A percentile compares a stretch with the other conserved stretches of the same genome.
phyloP scores from a whole-genome alignment of 2,113 vertebrate species.

The Chloropsis cyanopogon region DNA sequence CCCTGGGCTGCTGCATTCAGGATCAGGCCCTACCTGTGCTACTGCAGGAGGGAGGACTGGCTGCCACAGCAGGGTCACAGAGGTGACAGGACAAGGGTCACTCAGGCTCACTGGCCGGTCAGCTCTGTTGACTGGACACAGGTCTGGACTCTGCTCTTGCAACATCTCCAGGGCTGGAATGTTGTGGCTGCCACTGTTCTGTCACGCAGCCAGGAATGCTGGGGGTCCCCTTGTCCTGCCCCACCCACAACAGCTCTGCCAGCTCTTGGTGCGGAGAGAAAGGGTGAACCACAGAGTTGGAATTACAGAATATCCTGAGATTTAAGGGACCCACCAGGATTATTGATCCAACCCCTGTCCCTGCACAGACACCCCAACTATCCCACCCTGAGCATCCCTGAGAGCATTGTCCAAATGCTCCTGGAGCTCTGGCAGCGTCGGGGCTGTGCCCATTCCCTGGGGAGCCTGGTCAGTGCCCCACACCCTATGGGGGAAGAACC shows the following conservation, averaged over 20 bases:
- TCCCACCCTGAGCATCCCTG: background rate
- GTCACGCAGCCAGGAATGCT: background rate
- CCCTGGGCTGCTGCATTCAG: background rate
- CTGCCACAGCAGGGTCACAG: background rate
- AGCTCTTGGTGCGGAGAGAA: background rate
- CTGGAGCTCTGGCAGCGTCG: background rate
- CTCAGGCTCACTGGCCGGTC: too few species aligned
- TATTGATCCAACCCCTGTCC: background rate
- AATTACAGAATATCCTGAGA: background rate
- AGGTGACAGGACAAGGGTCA: background rate
- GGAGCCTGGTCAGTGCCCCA: accelerated
- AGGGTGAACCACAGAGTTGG: background rate
- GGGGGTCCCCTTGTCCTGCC: background rate
- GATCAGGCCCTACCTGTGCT: background rate
- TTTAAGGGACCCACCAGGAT: background rate
- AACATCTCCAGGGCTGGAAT: background rate
- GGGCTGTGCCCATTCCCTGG: accelerated
- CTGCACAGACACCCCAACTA: background rate
- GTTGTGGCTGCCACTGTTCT: background rate
- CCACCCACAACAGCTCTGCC: background rate
- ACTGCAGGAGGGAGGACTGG: background rate
- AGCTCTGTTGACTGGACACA: background rate
- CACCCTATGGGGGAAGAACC: background rate
- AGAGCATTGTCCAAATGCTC: accelerated
- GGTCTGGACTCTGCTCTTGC: background rate